Base-by-base conservation (phyloP, 2,113 vertebrate species). In the Gulo gulo region DNA sequence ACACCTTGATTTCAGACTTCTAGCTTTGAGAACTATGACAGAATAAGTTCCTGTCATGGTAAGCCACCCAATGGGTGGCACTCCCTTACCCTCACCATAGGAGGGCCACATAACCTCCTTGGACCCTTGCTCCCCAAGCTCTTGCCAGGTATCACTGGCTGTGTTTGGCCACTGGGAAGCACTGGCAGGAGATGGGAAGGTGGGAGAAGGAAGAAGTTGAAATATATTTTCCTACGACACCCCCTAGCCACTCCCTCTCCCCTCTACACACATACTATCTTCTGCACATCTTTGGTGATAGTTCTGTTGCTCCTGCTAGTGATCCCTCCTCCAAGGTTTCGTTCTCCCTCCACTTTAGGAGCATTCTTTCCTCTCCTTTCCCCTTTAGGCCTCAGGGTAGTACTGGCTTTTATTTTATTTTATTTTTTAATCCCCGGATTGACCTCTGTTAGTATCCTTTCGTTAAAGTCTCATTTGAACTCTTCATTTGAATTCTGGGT, bases 191-290 rank as follows among this genome's bases (percentile, higher is more conserved):
- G 34, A 29, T 20, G 16, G 15, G 47, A 80, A 15, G 26, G 6
- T 39, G 14, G 23, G 79, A 52, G 34, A 39, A 84, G 36, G 57
- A 82, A 47, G 3, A 61, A 29, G 24, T 1, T n/a, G 78, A 80
- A 45, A 89, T 26, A 7, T 29, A 34, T n/a, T 81, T 89, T 45
- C 15, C 29, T 59, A 14, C 1, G 36, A 20, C 7, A 9, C 34
- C 42, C 10, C 1, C 0, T 13, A 34, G 4, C 10, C 31, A 10
- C 7, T 10, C 20, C 11, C 5, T 7, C 7, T 3, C 7, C 74
- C 74, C 26, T 31, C 45, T 16, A 47, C 42, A 45, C 39, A 78
- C 7, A 26, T 29, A 45, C 29, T 6, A 4, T 88, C 31, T 47
- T 88, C 18, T 71, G 23, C 23, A 14, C 26, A 20, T 73, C 59